A percentile compares a stretch with the other conserved stretches of the same genome.
Conservation (phyloP, 2,113 vertebrate genomes). For the Lanius ludovicianus region DNA sequence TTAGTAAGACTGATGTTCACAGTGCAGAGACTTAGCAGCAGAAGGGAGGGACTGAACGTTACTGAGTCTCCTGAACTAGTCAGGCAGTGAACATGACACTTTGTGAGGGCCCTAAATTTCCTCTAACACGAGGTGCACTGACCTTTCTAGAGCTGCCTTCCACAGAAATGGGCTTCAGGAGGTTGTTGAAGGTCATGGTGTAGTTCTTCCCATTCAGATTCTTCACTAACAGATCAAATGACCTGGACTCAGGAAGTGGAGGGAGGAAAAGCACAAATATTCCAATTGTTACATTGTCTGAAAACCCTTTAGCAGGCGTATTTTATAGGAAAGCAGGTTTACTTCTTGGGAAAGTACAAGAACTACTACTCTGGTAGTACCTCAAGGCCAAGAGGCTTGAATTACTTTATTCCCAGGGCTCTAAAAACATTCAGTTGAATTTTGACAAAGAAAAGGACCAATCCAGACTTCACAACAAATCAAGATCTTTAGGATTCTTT, state of each 20-base stretch:
- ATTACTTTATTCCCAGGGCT: not conserved
- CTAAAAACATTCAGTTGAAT: not conserved
- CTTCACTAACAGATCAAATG: conserved; percentile 90
- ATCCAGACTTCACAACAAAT: not conserved
- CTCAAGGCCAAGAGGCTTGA: not conserved
- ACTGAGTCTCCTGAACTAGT: not conserved
- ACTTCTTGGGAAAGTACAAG: not conserved
- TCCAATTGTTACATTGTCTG: not conserved
- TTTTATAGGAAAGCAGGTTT: not conserved
- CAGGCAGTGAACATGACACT: not conserved
- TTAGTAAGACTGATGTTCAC: not conserved
- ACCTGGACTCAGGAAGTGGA: conserved; percentile 67
- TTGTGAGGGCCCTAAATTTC: not conserved
- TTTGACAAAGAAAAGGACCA: not conserved
- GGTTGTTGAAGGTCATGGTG: conserved; percentile 90
- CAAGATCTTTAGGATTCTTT: not conserved
- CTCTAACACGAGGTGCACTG: not conserved
- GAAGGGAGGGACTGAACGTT: not conserved
- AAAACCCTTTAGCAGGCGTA: not conserved
- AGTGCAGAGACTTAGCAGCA: not conserved
- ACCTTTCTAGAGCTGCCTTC: conserved; percentile 92
- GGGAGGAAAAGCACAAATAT: not conserved
- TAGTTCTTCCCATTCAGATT: conserved; percentile 92
- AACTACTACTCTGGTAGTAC: not conserved
- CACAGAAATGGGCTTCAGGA: conserved; percentile 85